Evolutionary conservation across 2,113 vertebrate species (phyloP).

Genomic region (Nothobranchius kuhntae): DNA sequence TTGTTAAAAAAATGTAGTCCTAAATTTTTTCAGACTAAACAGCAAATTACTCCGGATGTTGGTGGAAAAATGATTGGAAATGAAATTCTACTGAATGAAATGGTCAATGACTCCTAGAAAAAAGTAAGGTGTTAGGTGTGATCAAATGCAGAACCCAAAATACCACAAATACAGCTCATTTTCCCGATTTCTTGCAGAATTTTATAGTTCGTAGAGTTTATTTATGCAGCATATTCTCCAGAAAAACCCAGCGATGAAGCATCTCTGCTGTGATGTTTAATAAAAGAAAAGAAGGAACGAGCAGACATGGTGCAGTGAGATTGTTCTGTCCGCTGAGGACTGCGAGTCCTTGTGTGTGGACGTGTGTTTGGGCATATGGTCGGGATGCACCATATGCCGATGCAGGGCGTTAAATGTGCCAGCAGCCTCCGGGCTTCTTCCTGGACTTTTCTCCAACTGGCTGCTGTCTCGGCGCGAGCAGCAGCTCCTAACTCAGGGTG

Average conservation of each 20-base stretch:
- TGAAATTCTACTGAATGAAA: too few species aligned
- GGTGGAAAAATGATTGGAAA: too few species aligned
- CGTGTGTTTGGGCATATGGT: conserved; percentile 67
- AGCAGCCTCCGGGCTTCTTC: conserved; percentile 73
- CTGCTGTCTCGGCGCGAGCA: conserved; percentile 48
- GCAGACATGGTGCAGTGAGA: conserved; percentile 1
- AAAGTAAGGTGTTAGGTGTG: too few species aligned
- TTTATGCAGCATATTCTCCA: background rate
- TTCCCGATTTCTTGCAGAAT: background rate
- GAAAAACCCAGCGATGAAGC: background rate
- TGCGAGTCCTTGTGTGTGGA: conserved; percentile 8
- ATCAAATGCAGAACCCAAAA: too few species aligned
- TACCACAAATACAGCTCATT: too few species aligned
- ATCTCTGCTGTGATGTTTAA: background rate
- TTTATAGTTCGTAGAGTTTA: background rate
- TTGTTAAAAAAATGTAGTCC: background rate
- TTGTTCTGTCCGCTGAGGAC: conserved; percentile 2
- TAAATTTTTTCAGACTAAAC: background rate
- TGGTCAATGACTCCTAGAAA: too few species aligned
- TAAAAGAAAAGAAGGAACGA: background rate
- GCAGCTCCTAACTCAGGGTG: conserved; percentile 47
- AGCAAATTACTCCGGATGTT: too few species aligned
- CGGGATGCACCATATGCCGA: conserved; percentile 49
- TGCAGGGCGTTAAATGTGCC: conserved; percentile 54
- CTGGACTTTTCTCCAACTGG: conserved; percentile 69